phyloP scores from a whole-genome alignment of 2,113 vertebrate genomes.

The Strix uralensis region DNA sequence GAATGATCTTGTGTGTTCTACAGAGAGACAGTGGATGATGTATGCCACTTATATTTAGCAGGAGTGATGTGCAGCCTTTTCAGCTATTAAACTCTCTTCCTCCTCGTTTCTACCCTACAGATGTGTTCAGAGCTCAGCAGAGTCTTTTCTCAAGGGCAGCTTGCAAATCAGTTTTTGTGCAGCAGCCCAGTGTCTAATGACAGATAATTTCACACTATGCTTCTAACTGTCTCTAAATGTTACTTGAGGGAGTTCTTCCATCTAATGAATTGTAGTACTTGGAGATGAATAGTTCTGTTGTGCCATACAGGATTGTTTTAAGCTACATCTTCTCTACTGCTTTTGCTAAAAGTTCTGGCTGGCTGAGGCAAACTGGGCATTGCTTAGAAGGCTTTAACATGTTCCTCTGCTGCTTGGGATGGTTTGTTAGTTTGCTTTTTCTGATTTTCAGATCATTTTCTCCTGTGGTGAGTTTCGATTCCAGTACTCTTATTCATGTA shows the following conservation, averaged over 20 bases:
- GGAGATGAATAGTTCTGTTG: conserved; percentile 4
- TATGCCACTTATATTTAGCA: not conserved
- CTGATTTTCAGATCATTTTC: not conserved
- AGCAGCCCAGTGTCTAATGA: not conserved
- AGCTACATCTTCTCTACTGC: not conserved
- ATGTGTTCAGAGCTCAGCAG: not conserved
- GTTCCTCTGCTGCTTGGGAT: not conserved
- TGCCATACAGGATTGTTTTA: not conserved
- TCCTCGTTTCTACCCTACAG: not conserved
- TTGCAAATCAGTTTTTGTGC: not conserved
- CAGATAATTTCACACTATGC: not conserved
- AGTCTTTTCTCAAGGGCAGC: not conserved
- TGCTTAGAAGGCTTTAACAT: not conserved
- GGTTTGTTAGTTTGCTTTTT: not conserved
- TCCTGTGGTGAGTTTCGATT: not conserved
- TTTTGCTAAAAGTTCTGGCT: not conserved
- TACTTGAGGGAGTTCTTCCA: conserved; percentile 17
- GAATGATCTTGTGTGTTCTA: not conserved
- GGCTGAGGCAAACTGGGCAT: not conserved
- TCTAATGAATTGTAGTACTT: not conserved
- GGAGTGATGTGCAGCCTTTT: not conserved
- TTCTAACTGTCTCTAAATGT: not conserved
- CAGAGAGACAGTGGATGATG: not conserved
- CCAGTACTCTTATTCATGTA: not conserved
- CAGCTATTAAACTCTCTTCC: not conserved